Conservation (phyloP, 2,888 invertebrate genomes). For the Oligia fasciuncula region DNA sequence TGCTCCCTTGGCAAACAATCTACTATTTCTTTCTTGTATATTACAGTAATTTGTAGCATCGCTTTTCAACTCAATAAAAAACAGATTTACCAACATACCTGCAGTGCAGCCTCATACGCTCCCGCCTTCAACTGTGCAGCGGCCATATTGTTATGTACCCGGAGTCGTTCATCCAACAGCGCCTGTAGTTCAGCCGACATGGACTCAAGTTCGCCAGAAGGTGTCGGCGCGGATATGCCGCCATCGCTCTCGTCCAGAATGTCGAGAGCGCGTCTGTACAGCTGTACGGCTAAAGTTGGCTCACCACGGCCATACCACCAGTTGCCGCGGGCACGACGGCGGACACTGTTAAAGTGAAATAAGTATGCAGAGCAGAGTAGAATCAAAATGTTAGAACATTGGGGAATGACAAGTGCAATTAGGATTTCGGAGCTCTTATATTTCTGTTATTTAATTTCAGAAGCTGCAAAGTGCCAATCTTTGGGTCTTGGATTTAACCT, state of each 20-base stretch:
- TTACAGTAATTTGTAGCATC: neutral
- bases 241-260: conserved; percentile 94
- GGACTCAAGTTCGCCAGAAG: conserved; percentile 83
- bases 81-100: conserved; percentile 78
- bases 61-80: neutral
- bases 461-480: neutral
- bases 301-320: conserved; percentile 97
- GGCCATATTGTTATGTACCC: conserved; percentile 97
- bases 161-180: conserved; percentile 94
- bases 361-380: neutral
- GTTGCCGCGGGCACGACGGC: conserved; percentile 95
- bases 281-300: conserved; percentile 94
- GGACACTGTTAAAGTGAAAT: conserved; percentile 70
- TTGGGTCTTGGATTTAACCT: neutral
- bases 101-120: conserved; percentile 95
- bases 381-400: neutral
- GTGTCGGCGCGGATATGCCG: conserved; percentile 90
- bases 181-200: conserved; percentile 77
- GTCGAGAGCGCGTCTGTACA: conserved; percentile 96
- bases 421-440: neutral
- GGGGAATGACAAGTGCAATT: neutral
- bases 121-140: conserved; percentile 97
- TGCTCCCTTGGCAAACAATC: no score
- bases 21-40: neutral
- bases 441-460: no score